Evolutionary conservation across 2,113 vertebrate genomes (phyloP), one percentile per base, ranked within the genome.

Genomic region (Poeciliopsis occidentalis): DNA sequence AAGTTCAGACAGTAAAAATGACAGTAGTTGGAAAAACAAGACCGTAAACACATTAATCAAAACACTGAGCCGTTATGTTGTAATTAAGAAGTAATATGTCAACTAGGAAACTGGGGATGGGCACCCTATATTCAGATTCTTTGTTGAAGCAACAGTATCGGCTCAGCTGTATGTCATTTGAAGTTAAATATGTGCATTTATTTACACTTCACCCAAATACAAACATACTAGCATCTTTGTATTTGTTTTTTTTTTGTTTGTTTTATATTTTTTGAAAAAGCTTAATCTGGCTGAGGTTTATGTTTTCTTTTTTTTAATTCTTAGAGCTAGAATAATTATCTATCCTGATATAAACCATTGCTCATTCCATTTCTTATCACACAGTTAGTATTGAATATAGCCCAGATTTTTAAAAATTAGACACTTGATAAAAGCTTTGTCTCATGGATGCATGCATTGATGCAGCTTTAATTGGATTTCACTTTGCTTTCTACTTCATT

Each of bases 241-340:
- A 27, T 27, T 27, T 27, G 27, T 27, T 27, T 19, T 15, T 44
- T 31, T 31, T 4, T 31, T 31, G 3, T 31, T 31, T 31, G 4
- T 3, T 31, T 31, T 51, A 47, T 51, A 34, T 22, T 24, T 51
- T 51, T 17, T 54, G 10, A 10, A 4, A 54, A 24, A 54, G 2
- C 27, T 12, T 39, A 12, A 76, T 67, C n/a, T 37, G 4, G 29
- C 44, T 39, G 22, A 8, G 19, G n/a, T 57, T 27, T 71, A 10
- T 39, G 15, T 74, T 73, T 67, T 29, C 51, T 78, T 67, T 66
- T 71, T n/a, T 10, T 61, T 41, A 27, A 24, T 34, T 71, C 34
- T 19, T n/a, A 67, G 57, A 41, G 60, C 39, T 51, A 24, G 27
- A 70, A 73, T 84, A 81, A 83, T 81, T 65, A 75, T 75, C 81